phyloP scores from a whole-genome alignment of 2,797 vertebrate genomes.

The Xenopus petersii region DNA sequence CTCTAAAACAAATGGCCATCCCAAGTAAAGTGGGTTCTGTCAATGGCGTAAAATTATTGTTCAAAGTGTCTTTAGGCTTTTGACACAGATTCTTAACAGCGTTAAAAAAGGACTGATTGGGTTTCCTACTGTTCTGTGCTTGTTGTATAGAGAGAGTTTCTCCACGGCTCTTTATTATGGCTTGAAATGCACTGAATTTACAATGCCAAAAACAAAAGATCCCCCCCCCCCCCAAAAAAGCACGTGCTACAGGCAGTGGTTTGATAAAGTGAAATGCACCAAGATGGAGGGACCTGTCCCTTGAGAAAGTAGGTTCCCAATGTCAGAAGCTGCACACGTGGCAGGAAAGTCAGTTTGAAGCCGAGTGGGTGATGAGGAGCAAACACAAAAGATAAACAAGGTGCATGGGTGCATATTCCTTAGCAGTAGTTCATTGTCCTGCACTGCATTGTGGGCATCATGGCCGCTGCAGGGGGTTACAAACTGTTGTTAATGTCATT shows the following conservation, averaged over 20 bases:
- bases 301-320: neutral
- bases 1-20: too few species aligned
- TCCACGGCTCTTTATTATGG: neutral
- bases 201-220: neutral
- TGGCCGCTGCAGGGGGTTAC: neutral
- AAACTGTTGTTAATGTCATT: neutral
- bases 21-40: too few species aligned
- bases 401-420: conserved; percentile 11
- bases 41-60: too few species aligned
- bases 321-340: conserved; percentile 1
- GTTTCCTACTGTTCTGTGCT: neutral
- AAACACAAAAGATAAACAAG: conserved; percentile 17
- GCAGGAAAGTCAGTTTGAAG: neutral
- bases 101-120: too few species aligned
- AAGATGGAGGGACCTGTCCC: neutral
- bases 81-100: too few species aligned
- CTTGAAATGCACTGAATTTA: neutral
- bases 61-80: too few species aligned
- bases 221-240: neutral
- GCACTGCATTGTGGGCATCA: neutral
- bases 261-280: neutral
- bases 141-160: neutral
- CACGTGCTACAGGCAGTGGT: neutral
- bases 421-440: neutral
- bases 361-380: neutral